phyloP scores from a whole-genome alignment of 2,888 invertebrate species.

The Cheilosia scutellata region DNA sequence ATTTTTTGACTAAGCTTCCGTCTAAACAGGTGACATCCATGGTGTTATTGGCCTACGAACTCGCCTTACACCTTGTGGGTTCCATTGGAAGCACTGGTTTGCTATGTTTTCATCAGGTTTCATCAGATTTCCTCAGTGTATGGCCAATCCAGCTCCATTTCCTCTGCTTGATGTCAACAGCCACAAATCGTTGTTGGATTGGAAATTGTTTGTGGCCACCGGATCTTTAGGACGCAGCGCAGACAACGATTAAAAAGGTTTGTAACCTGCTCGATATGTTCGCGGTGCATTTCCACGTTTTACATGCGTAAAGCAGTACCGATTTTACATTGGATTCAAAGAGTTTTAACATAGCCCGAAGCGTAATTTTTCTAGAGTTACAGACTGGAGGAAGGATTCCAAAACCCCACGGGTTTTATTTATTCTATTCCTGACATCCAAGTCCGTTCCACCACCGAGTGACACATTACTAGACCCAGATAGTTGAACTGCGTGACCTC shows the following conservation, averaged over 20 bases:
- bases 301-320: too few relatives aligned
- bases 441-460: not conserved
- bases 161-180: not conserved
- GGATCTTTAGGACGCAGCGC: not conserved
- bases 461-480: not conserved
- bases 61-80: not conserved
- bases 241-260: not conserved
- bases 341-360: not conserved
- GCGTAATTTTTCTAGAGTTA: not conserved
- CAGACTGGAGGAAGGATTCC: not conserved
- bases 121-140: not conserved
- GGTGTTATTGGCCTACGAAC: not conserved
- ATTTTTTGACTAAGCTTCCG: not conserved
- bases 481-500: too few relatives aligned
- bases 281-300: not conserved
- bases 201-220: not conserved
- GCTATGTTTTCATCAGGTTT: not conserved
- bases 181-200: not conserved
- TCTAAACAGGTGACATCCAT: not conserved
- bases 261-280: not conserved
- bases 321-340: not conserved
- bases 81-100: not conserved
- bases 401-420: not conserved
- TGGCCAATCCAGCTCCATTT: not conserved
- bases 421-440: not conserved